Evolutionary conservation across 2,888 invertebrate species (phyloP).

Genomic region (Cataglyphis cursor): DNA sequence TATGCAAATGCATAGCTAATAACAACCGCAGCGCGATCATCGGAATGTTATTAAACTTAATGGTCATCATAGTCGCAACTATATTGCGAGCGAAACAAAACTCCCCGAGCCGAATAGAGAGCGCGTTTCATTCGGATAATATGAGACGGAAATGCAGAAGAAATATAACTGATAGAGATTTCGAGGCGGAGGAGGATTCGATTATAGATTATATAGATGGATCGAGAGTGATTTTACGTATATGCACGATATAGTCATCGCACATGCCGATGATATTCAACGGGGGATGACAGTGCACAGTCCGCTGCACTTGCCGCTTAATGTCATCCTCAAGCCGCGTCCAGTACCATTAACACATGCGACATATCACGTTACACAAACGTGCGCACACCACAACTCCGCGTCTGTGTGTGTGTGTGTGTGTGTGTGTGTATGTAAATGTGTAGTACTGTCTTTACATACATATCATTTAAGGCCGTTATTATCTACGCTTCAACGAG

Average conservation of each 20-base stretch:
- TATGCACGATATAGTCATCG: slow-evolving; percentile 44
- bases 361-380: slow-evolving; percentile 58
- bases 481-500: background rate
- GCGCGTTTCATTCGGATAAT: slow-evolving; percentile 42
- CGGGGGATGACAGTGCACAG: slow-evolving; percentile 78
- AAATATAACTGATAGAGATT: slow-evolving; percentile 54
- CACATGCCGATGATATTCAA: slow-evolving; percentile 68
- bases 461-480: background rate
- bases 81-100: slow-evolving; percentile 23
- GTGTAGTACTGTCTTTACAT: background rate
- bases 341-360: slow-evolving; percentile 79
- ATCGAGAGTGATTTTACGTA: slow-evolving; percentile 39
- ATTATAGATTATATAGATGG: slow-evolving; percentile 45
- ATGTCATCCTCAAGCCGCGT: slow-evolving; percentile 79
- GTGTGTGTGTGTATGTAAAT: background rate
- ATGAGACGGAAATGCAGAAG: slow-evolving; percentile 35
- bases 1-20: slow-evolving; percentile 76
- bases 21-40: slow-evolving; percentile 65
- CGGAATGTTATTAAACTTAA: slow-evolving; percentile 74
- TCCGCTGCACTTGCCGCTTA: slow-evolving; percentile 78
- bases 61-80: slow-evolving; percentile 55
- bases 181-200: slow-evolving; percentile 29
- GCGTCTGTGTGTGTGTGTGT: slow-evolving; percentile 8
- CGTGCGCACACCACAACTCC: slow-evolving; percentile 30
- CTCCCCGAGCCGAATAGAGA: background rate